phyloP scores from a whole-genome alignment of 2,797 vertebrate genomes.

The Anguilla marmorata region DNA sequence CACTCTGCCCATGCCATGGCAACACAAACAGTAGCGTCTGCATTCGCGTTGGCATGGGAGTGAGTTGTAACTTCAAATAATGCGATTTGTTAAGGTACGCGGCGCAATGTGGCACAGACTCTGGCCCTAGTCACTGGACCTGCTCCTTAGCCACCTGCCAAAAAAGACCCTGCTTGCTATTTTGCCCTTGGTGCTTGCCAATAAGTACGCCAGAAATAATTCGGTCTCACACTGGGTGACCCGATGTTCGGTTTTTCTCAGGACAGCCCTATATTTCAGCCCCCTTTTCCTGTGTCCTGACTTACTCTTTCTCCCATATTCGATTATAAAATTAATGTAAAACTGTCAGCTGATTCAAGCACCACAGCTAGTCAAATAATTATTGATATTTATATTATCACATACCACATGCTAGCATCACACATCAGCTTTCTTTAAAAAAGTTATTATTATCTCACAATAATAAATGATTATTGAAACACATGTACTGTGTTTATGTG shows the following conservation, averaged over 20 bases:
- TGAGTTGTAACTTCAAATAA: neutral
- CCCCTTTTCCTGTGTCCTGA: no score
- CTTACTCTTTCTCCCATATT: no score
- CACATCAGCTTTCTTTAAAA: neutral
- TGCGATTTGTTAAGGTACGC: neutral
- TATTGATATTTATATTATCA: no score
- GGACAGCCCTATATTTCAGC: no score
- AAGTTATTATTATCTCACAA: neutral
- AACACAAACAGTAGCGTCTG: neutral
- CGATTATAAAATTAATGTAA: neutral
- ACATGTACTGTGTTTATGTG: neutral
- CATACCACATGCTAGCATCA: neutral
- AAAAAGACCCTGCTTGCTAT: neutral
- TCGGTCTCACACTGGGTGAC: neutral
- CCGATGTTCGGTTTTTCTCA: neutral
- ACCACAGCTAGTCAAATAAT: neutral
- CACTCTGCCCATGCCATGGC: conserved; percentile 8
- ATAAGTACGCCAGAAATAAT: neutral
- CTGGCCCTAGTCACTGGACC: neutral
- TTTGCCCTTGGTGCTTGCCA: neutral
- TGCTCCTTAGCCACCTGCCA: neutral
- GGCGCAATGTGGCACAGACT: neutral
- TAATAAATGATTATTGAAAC: neutral
- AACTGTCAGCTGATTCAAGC: neutral
- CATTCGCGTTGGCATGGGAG: neutral